Base-by-base conservation (phyloP, 2,888 invertebrate species). In the Ernsta delagoae region DNA sequence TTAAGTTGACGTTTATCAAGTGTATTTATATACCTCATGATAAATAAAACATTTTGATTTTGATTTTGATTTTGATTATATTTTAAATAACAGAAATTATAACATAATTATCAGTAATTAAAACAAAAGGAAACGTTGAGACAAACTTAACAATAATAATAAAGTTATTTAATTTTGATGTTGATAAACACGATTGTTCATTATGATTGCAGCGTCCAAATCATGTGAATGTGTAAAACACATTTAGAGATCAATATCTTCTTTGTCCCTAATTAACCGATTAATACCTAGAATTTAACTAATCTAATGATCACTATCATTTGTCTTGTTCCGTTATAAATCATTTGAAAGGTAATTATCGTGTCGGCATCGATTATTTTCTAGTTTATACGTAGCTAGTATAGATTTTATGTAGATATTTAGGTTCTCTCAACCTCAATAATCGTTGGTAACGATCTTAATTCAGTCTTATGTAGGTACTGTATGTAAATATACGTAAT, bases 321-420 rank as follows among this genome's bases (percentile, higher is more conserved):
- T 61, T 7, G 31, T 48, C 34, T 48, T 36, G n/a, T 48, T 43
- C 1, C 45, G 9, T 36, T 48, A 61, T 61, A 62, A 53, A 62
- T 53, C 62, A 50, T 61, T 61, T 4, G 34, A 61, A 61, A 16
- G 41, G 16, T 61, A 61, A 53, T 53, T 62, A 53, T 53, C 12
- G 9, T 39, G 50, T 62, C 62, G 53, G 39, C 62, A 36, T 53
- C 36, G 16, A 62, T 62, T 53, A 39, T 53, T 6, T 61, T 34
- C 39, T n/a, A 7, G 8, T 36, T 36, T 53, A 39, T 12, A 50
- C 16, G 62, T 43, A 43, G 39, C 7, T 36, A 12, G 7, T 24
- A 24, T 24, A 24, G 24, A 24, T 24, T 3, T 24, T 24, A 24
- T 24, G 24, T 31, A 12, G 45, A 12, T 48, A 54, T 31, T 54